A percentile compares a stretch with the other conserved stretches of the same genome.
These are phyloP conservation scores for Rhinoderma darwinii DNA, from an alignment of 2,113 vertebrate species.

Conservation along the genomic window DNA sequence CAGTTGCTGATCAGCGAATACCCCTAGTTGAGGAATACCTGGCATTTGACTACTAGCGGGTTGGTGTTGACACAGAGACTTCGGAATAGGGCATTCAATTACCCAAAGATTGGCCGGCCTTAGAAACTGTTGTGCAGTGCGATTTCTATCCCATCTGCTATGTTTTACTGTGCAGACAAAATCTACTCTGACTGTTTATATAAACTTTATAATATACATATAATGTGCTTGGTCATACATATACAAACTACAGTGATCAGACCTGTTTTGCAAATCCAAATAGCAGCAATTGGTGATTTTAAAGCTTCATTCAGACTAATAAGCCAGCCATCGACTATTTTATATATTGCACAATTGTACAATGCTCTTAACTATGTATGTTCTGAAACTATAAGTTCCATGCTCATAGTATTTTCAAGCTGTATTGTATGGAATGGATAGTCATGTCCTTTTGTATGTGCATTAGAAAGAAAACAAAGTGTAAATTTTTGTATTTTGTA, in stretches of 20 bases:
- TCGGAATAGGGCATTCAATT: background rate
- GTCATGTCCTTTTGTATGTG: constrained; percentile 73
- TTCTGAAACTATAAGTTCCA: constrained; percentile 59
- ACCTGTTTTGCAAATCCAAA: background rate
- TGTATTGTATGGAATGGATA: constrained; percentile 63
- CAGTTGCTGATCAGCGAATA: too few species aligned
- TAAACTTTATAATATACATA: constrained; percentile 21
- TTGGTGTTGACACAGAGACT: background rate
- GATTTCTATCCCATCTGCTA: constrained; percentile 3
- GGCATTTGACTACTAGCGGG: too few species aligned
- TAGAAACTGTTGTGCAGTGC: constrained; percentile 11
- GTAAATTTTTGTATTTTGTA: constrained; percentile 87
- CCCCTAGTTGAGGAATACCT: too few species aligned
- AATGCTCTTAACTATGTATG: constrained; percentile 30
- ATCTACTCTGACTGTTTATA: background rate
- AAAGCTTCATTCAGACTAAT: constrained; percentile 22
- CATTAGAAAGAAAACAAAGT: constrained; percentile 72
- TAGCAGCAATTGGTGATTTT: constrained; percentile 39
- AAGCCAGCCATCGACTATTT: constrained; percentile 12
- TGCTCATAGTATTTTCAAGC: constrained; percentile 36
- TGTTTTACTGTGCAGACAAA: background rate
- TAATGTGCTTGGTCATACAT: constrained; percentile 22
- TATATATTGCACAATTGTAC: constrained; percentile 48
- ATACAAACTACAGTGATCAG: constrained; percentile 26
- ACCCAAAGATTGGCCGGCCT: constrained; percentile 1